Conservation (phyloP, 1,140 invertebrate species). For the Trypoxylus dichotomus region DNA sequence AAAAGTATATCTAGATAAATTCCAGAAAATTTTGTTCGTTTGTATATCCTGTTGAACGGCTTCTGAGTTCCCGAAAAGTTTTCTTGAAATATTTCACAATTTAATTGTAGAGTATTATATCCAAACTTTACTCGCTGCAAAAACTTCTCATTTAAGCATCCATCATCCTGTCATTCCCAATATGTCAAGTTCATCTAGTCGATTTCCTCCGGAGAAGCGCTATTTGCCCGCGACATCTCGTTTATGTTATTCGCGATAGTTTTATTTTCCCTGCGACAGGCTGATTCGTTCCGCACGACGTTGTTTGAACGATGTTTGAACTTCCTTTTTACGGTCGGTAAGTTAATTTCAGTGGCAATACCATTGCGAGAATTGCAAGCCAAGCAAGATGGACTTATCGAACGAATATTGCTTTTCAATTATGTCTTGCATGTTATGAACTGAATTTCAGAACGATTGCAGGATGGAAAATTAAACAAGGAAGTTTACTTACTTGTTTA, state of each 20-base stretch:
- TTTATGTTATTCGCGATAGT: not conserved
- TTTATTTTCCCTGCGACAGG: not conserved
- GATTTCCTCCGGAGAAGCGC: not conserved
- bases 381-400: not conserved
- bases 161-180: not conserved
- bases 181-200: not conserved
- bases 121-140: too few species aligned
- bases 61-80: too few species aligned
- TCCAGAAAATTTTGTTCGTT: too few species aligned
- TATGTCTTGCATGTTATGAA: not conserved
- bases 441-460: not conserved
- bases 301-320: not conserved
- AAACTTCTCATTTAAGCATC: too few species aligned
- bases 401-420: not conserved
- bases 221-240: not conserved
- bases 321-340: not conserved
- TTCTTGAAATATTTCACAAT: too few species aligned
- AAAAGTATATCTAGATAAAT: too few species aligned
- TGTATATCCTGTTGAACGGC: too few species aligned
- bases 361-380: not conserved
- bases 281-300: too few species aligned
- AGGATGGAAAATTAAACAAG: too few species aligned
- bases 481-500: too few species aligned
- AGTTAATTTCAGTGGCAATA: not conserved
- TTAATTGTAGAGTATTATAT: too few species aligned